Percentiles rank a stretch among this genome's conserved stretches.
Evolutionary conservation across 2,888 invertebrate species (phyloP).

Genomic region (Mystacides longicornis): DNA sequence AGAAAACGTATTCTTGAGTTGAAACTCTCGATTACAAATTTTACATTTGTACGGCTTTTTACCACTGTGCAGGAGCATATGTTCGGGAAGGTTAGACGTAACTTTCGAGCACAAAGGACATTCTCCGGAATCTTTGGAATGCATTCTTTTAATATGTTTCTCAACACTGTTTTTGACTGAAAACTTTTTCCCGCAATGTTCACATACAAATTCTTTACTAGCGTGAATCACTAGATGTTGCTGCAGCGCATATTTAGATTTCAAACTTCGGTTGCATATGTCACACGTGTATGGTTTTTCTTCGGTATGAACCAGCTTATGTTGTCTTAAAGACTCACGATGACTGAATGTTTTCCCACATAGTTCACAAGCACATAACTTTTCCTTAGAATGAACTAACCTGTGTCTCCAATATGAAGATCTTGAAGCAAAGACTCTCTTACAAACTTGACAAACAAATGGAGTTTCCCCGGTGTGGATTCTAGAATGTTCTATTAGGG

Average conservation of each 20-base stretch:
- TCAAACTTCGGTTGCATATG: slow-evolving; percentile 34
- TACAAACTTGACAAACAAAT: slow-evolving; percentile 18
- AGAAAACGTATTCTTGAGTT: slow-evolving; percentile 12
- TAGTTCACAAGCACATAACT: slow-evolving; percentile 19
- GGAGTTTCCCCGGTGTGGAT: slow-evolving; percentile 24
- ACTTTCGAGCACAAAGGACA: slow-evolving; percentile 18
- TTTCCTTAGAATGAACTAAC: slow-evolving; percentile 19
- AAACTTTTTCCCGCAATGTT: slow-evolving; percentile 24
- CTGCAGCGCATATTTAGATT: slow-evolving; percentile 19
- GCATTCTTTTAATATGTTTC: slow-evolving; percentile 23
- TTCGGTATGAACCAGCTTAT: slow-evolving; percentile 39
- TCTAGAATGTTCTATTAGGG: slow-evolving; percentile 21
- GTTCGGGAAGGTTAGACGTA: slow-evolving; percentile 20
- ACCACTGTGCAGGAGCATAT: slow-evolving; percentile 21
- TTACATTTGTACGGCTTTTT: slow-evolving; percentile 15
- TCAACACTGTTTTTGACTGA: slow-evolving; percentile 20
- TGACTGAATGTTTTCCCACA: slow-evolving; percentile 37
- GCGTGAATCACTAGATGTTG: slow-evolving; percentile 21
- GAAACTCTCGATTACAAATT: slow-evolving; percentile 17
- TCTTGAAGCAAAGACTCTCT: slow-evolving; percentile 16
- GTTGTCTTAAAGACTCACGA: slow-evolving; percentile 35
- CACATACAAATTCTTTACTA: slow-evolving; percentile 19
- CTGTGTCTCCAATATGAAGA: slow-evolving; percentile 23
- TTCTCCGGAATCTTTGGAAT: slow-evolving; percentile 19
- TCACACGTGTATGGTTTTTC: slow-evolving; percentile 50